These are phyloP conservation scores for Vipera latastei DNA, from an alignment of 2,797 vertebrate genomes.

Conservation along the genomic window DNA sequence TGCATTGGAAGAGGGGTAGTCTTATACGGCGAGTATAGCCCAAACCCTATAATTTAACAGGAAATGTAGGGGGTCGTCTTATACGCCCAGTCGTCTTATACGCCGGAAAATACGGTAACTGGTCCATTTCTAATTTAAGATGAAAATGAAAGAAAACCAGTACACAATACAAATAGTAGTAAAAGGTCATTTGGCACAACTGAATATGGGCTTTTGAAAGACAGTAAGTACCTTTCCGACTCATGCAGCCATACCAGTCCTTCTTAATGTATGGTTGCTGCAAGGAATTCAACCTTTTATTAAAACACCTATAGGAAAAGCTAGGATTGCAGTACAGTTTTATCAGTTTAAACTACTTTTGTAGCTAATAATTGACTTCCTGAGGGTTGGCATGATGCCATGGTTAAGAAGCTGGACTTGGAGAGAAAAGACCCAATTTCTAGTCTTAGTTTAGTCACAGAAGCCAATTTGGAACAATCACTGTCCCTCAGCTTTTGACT, in stretches of 20 bases:
- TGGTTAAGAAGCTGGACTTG: background rate
- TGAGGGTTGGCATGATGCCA: background rate
- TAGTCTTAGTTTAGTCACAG: background rate
- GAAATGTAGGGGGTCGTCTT: too few relatives aligned
- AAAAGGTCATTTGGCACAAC: background rate
- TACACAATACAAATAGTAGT: background rate
- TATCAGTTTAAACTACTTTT: background rate
- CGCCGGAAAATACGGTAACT: too few relatives aligned
- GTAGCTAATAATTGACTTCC: background rate
- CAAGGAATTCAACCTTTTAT: background rate
- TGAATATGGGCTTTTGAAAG: background rate
- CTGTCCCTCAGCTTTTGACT: background rate
- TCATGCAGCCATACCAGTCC: background rate
- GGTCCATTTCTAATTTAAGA: background rate
- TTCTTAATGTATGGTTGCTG: background rate
- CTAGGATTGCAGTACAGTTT: background rate
- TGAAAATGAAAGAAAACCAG: background rate
- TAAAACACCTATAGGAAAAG: background rate
- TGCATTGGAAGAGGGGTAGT: too few relatives aligned
- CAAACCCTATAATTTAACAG: too few relatives aligned
- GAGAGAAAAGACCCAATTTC: background rate
- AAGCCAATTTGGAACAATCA: background rate
- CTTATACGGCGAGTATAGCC: too few relatives aligned
- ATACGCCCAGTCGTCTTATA: too few relatives aligned
- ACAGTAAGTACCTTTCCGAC: background rate